These are phyloP conservation scores for Sebastes itinus DNA, from an alignment of 2,797 vertebrate species.

Conservation along the genomic window DNA sequence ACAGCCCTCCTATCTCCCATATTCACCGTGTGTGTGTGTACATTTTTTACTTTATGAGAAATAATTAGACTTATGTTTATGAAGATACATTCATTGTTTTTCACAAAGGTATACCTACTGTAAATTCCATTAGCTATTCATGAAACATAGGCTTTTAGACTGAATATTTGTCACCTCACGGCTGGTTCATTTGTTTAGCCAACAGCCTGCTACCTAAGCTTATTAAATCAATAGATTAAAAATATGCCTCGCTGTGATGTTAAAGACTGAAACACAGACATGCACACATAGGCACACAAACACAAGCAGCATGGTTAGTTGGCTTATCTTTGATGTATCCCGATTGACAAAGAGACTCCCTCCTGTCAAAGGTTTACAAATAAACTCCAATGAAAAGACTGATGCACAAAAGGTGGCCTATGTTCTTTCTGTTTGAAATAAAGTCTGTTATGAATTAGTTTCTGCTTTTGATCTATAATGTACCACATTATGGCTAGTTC, in stretches of 20 bases:
- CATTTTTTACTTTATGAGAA: neutral
- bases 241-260: constrained; percentile 52
- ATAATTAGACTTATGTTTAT: neutral
- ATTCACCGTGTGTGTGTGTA: neutral
- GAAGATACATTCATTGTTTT: neutral
- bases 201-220: constrained; percentile 58
- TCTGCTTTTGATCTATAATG: constrained; percentile 53
- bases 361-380: constrained; percentile 75
- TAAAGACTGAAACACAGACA: constrained; percentile 45
- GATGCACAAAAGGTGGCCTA: constrained; percentile 56
- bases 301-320: constrained; percentile 69
- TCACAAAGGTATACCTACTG: neutral
- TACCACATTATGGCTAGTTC: constrained; percentile 15
- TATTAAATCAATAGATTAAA: constrained; percentile 66
- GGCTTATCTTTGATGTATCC: constrained; percentile 72
- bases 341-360: constrained; percentile 72
- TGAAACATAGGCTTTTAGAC: constrained; percentile 15
- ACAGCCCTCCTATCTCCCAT: neutral
- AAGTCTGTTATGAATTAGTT: constrained; percentile 52
- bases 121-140: constrained; percentile 9
- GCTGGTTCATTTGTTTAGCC: constrained; percentile 61
- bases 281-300: constrained; percentile 52
- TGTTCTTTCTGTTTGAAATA: constrained; percentile 48
- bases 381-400: constrained; percentile 65
- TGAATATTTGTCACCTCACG: constrained; percentile 12